Conservation (phyloP, 2,113 vertebrate genomes). For the Upupa epops region DNA sequence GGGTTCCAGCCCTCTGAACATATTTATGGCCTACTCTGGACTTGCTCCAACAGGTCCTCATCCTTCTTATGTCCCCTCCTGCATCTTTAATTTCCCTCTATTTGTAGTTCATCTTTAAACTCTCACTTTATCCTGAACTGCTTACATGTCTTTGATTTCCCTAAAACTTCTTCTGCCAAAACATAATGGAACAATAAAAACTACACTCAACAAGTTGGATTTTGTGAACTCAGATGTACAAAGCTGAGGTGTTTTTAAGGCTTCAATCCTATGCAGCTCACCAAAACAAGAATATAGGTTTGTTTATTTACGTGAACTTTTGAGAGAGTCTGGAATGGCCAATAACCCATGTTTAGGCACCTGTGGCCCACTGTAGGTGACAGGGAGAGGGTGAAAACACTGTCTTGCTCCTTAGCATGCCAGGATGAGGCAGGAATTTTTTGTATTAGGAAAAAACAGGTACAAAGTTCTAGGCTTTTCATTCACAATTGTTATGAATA, state of each 20-base stretch:
- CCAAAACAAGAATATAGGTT: not conserved
- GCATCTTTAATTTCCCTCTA: not conserved
- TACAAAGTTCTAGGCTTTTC: not conserved
- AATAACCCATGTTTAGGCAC: not conserved
- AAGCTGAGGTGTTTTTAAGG: not conserved
- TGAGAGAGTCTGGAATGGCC: not conserved
- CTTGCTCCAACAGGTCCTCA: no score
- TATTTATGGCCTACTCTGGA: no score
- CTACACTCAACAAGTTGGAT: not conserved
- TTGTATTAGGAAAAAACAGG: not conserved
- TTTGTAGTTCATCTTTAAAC: no score
- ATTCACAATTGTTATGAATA: not conserved
- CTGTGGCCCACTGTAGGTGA: not conserved
- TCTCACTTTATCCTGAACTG: not conserved
- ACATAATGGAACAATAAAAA: not conserved
- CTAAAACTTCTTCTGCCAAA: not conserved
- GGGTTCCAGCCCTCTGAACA: no score
- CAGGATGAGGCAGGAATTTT: not conserved
- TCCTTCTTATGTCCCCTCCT: no score
- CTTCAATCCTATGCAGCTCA: not conserved
- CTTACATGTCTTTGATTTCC: fast-evolving
- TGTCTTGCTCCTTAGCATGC: not conserved
- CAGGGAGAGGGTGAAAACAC: not conserved
- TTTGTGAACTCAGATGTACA: not conserved
- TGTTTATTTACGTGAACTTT: not conserved